Evolutionary conservation across 2,888 invertebrate genomes (phyloP).

Genomic region (Agrilus cyanescens): DNA sequence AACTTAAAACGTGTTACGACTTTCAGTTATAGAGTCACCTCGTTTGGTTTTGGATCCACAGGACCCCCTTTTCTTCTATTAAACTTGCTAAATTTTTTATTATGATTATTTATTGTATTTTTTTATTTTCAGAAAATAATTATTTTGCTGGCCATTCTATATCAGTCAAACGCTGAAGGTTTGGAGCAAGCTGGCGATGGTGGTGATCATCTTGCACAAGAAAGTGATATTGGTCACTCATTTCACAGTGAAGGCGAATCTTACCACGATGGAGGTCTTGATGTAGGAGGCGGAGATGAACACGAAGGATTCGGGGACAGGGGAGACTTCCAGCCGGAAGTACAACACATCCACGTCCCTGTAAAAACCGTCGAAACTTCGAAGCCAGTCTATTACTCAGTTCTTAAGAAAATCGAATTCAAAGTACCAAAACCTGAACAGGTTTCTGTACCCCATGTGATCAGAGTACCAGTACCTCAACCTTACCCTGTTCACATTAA

Average conservation of each 20-base stretch:
- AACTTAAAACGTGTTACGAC: no score
- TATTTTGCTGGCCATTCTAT: no score
- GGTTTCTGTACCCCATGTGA: slow-evolving; percentile 55
- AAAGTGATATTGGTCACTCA: slow-evolving; percentile 22
- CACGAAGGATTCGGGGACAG: slow-evolving; percentile 36
- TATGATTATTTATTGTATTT: no score
- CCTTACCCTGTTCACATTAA: slow-evolving; percentile 62
- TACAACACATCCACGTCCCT: slow-evolving; percentile 42
- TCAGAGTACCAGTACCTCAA: slow-evolving; percentile 61
- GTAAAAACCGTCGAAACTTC: slow-evolving; percentile 54
- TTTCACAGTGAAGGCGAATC: slow-evolving; percentile 35
- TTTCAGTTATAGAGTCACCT: no score
- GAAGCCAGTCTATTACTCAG: slow-evolving; percentile 56
- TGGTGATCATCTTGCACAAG: slow-evolving; percentile 21
- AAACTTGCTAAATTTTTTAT: no score
- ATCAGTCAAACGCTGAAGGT: slow-evolving; percentile 24
- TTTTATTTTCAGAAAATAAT: no score
- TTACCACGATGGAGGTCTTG: slow-evolving; percentile 22
- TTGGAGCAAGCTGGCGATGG: slow-evolving; percentile 30
- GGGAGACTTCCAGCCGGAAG: slow-evolving; percentile 32
- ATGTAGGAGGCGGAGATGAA: slow-evolving; percentile 25
- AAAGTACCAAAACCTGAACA: slow-evolving; percentile 65
- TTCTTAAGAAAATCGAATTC: slow-evolving; percentile 59
- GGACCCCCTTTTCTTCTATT: no score
- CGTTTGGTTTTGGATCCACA: no score